Percentiles rank a stretch among this genome's conserved stretches.
These are phyloP conservation scores for Dendroctonus valens DNA, from an alignment of 1,140 invertebrate genomes.

Conservation along the genomic window DNA sequence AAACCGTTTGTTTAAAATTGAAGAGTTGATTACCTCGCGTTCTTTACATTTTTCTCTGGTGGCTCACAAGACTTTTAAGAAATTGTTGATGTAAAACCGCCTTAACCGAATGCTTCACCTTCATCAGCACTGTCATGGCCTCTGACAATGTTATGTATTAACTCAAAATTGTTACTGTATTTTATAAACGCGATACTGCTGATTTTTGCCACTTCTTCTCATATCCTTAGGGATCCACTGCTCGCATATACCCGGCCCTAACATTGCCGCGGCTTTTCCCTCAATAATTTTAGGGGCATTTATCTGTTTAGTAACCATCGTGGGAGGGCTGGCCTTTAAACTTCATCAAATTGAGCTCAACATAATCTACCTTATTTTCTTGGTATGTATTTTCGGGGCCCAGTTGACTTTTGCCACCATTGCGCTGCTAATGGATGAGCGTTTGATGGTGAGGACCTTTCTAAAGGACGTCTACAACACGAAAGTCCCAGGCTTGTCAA, in stretches of 20 bases:
- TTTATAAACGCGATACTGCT: background rate
- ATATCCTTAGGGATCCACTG: slow-evolving; percentile 4
- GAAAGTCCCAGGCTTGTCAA: slow-evolving; percentile 1
- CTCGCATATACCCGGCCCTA: slow-evolving; percentile 6
- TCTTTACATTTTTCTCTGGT: too few species aligned
- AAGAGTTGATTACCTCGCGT: too few species aligned
- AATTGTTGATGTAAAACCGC: too few species aligned
- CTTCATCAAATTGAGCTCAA: slow-evolving; percentile 9
- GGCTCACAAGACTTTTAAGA: too few species aligned
- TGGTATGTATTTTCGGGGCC: slow-evolving; percentile 9
- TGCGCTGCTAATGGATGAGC: background rate
- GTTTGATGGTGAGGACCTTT: background rate
- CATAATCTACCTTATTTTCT: slow-evolving; percentile 1
- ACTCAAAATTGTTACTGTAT: slow-evolving; percentile 17
- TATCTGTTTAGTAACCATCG: background rate
- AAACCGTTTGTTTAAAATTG: too few species aligned
- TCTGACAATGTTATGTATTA: slow-evolving; percentile 18
- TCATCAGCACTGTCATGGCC: too few species aligned
- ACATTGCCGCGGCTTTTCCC: background rate
- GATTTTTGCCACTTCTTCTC: slow-evolving; percentile 7
- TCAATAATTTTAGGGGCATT: slow-evolving; percentile 1
- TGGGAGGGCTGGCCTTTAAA: slow-evolving; percentile 1
- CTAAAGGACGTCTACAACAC: background rate
- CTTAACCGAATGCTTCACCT: too few species aligned
- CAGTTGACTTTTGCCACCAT: background rate